Conservation (phyloP, 1,140 invertebrate species). For the Zophobas morio region DNA sequence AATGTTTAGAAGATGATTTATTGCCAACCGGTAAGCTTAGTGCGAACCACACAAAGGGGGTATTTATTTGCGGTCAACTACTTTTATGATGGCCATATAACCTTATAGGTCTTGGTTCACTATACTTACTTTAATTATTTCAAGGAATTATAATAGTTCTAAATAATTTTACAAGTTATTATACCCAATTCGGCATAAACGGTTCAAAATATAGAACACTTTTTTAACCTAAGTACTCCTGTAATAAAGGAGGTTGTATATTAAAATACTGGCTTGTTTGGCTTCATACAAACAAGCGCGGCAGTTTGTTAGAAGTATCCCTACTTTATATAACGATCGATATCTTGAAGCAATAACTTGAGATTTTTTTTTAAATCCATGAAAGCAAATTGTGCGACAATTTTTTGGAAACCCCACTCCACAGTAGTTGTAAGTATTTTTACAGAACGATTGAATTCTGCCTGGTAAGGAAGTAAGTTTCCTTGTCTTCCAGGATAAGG, state of each 20-base stretch:
- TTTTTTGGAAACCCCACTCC: conserved; percentile 57
- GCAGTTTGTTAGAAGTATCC: conserved; percentile 51
- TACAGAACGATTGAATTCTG: conserved; percentile 52
- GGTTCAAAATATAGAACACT: too few relatives aligned
- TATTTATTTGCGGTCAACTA: too few relatives aligned
- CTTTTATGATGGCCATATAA: too few relatives aligned
- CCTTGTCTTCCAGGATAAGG: conserved; percentile 23
- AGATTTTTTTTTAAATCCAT: conserved; percentile 45
- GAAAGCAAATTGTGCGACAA: conserved; percentile 46
- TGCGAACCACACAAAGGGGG: too few relatives aligned
- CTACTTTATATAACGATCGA: conserved; percentile 49
- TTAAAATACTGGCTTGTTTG: conserved; percentile 51
- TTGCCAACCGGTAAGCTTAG: too few relatives aligned
- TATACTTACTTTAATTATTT: too few relatives aligned
- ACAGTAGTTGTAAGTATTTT: conserved; percentile 45
- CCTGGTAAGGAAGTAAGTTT: conserved; percentile 15
- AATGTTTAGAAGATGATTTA: too few relatives aligned
- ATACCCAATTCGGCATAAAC: too few relatives aligned
- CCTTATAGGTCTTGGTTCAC: too few relatives aligned
- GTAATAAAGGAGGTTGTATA: conserved; percentile 27
- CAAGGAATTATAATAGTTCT: too few relatives aligned
- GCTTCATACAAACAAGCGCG: conserved; percentile 56
- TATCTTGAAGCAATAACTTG: conserved; percentile 54
- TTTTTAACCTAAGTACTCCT: too few relatives aligned
- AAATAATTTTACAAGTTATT: too few relatives aligned